A percentile compares a stretch with the other conserved stretches of the same genome.
phyloP scores from a whole-genome alignment of 2,797 vertebrate genomes.

The Cygnus olor region DNA sequence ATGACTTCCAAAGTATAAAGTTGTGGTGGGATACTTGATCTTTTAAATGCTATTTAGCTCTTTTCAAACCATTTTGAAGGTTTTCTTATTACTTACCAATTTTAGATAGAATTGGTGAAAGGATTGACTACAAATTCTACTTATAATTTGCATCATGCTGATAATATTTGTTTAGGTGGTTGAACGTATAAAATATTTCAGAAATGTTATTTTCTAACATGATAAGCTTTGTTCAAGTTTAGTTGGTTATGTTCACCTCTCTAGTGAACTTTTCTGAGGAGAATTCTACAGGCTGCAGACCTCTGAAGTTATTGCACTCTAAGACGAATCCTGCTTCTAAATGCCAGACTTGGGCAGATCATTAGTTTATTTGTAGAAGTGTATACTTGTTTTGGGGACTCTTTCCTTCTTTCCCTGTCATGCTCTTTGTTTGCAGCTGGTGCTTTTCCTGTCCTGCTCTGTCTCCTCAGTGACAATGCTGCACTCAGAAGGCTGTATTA shows the following conservation, averaged over 20 bases:
- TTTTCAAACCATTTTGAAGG: background rate
- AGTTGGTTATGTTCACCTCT: background rate
- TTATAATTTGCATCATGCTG: background rate
- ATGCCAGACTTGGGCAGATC: background rate
- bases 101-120: background rate
- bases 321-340: background rate
- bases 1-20: background rate
- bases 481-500: background rate
- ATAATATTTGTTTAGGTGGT: background rate
- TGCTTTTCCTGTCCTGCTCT: background rate
- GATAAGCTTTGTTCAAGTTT: background rate
- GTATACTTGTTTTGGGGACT: background rate
- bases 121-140: background rate
- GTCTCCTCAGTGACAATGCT: background rate
- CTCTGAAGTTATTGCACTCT: background rate
- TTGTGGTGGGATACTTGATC: background rate
- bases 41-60: background rate
- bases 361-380: background rate
- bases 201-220: background rate
- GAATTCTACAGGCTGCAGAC: background rate
- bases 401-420: background rate
- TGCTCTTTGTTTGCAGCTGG: background rate
- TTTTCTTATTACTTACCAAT: background rate
- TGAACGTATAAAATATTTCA: background rate
- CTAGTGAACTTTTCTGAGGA: background rate